Evolutionary conservation across 2,888 invertebrate species (phyloP), one percentile per base, ranked within the genome.

Genomic region (Sacculina carcini): DNA sequence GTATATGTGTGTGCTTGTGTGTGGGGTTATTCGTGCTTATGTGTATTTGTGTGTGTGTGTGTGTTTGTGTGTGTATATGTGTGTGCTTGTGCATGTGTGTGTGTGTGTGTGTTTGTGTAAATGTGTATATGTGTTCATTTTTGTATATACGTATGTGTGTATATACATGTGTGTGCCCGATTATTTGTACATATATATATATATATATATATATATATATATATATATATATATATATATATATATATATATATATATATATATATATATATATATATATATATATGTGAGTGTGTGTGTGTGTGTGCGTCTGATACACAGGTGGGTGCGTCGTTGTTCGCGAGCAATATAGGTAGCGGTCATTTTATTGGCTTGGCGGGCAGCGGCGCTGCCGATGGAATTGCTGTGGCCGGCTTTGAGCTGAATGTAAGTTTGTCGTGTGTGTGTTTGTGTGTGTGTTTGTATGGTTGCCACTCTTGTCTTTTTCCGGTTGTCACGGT

Each of bases 351-450:
- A 53, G 69, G 69, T 5, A 67, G 67, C 39, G 69, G 69, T 44
- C 69, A 69, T 58, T 69, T 69, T 59, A 68, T 69, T 53, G 69
- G 69, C 34, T 59, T 69, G 50, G 67, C 69, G 2, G 69, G 67
- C 5, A 66, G 67, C 2, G 67, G 67, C 4, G 67, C 67, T 2
- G 66, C 67, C 2, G 57, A 61, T 19, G 67, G 67, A 21, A 65
- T 67, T 48, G 64, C 65, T 32, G 65, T 67, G 5, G 66, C 64
- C 1, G 67, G 66, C 5, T 67, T 66, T 62, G 67, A 67, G 58
- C 60, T 67, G 36, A 67, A 65, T 55, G 65, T 64, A 54, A 60
- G 61, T 26, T 3, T 9, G 38, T n/a, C n/a, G n/a, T n/a, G n/a
- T n/a, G n/a, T n/a, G 38, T 19, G 38, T 38, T 16, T 38, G 19